Conservation (phyloP, 2,888 invertebrate genomes). For the Acanthosoma haemorrhoidale region DNA sequence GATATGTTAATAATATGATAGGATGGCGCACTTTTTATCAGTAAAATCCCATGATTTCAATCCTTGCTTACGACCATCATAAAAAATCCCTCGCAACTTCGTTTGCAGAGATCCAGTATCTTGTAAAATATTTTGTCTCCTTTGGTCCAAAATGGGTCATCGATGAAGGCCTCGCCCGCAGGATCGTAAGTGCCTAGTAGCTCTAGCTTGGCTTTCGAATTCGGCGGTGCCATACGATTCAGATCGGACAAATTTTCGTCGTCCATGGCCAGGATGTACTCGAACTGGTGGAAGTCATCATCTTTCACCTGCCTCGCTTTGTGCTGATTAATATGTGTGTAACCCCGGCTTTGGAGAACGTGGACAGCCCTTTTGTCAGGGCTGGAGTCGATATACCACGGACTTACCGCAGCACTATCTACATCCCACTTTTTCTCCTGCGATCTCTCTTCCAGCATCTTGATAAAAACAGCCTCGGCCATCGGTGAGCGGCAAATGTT, state of each 20-base stretch:
- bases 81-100: constrained; percentile 62
- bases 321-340: constrained; percentile 64
- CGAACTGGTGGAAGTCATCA: constrained; percentile 72
- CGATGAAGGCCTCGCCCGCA: constrained; percentile 68
- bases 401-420: constrained; percentile 84
- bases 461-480: constrained; percentile 84
- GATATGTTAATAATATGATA: too few relatives aligned
- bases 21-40: too few relatives aligned
- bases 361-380: constrained; percentile 74
- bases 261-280: constrained; percentile 95
- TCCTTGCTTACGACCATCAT: constrained; percentile 45
- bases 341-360: constrained; percentile 61
- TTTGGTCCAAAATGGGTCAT: constrained; percentile 82
- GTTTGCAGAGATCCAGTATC: constrained; percentile 66
- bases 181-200: constrained; percentile 85
- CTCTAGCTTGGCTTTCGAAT: constrained; percentile 65
- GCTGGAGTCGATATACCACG: constrained; percentile 77
- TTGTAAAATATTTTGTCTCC: constrained; percentile 66
- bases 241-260: constrained; percentile 73
- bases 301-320: constrained; percentile 65
- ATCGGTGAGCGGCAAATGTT: constrained; percentile 95
- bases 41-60: too few relatives aligned
- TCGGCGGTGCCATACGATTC: constrained; percentile 57
- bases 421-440: constrained; percentile 67
- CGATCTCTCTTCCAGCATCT: constrained; percentile 63